These are phyloP conservation scores for Synanthedon myopaeformis DNA, from an alignment of 2,888 invertebrate genomes.

Conservation along the genomic window DNA sequence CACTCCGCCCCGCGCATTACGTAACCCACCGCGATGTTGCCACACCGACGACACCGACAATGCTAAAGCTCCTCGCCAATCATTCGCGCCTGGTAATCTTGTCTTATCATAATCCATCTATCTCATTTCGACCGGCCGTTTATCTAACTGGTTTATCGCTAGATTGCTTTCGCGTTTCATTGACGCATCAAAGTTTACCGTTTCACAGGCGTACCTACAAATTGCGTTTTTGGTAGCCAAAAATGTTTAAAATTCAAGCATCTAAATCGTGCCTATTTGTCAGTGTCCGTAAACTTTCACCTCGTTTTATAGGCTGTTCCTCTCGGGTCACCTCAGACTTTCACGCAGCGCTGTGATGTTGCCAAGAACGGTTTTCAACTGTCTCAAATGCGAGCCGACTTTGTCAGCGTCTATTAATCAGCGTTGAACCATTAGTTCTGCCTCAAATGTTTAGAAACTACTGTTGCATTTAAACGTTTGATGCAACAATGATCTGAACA, in stretches of 20 bases:
- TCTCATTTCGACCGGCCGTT: background rate
- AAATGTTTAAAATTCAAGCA: conserved; percentile 21
- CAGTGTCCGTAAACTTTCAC: conserved; percentile 57
- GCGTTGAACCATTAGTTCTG: background rate
- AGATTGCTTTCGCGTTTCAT: conserved; percentile 6
- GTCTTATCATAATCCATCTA: conserved; percentile 18
- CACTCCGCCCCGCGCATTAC: conserved; percentile 8
- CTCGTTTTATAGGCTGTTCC: conserved; percentile 11
- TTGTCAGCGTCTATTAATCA: background rate
- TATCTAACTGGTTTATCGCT: conserved; percentile 9
- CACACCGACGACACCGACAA: conserved; percentile 42
- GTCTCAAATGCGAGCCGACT: background rate
- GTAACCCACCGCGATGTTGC: conserved; percentile 42
- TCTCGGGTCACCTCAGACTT: conserved; percentile 36
- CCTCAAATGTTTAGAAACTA: background rate
- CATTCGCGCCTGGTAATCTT: conserved; percentile 37
- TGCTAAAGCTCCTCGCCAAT: conserved; percentile 49
- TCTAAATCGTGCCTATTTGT: conserved; percentile 38
- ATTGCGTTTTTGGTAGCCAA: conserved; percentile 9
- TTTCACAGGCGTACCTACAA: background rate
- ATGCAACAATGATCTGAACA: too few relatives aligned
- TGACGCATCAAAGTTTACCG: conserved; percentile 1
- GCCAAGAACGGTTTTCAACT: background rate
- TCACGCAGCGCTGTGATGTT: conserved; percentile 18
- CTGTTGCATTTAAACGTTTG: background rate